phyloP scores from a whole-genome alignment of 2,797 vertebrate species.

The Alosa sapidissima region DNA sequence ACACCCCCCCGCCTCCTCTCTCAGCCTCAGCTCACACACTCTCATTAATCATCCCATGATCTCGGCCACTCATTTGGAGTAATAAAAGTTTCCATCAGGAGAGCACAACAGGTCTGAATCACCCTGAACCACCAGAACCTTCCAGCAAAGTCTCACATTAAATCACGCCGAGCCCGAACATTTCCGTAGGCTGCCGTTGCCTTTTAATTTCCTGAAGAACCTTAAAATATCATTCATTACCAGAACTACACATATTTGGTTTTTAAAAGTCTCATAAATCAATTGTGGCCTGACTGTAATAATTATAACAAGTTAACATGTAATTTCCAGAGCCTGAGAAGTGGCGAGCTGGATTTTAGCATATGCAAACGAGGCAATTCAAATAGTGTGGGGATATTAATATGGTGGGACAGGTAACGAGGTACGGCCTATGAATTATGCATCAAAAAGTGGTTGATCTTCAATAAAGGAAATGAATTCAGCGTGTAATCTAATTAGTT shows the following conservation, averaged over 20 bases:
- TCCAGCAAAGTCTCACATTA: conserved; percentile 99
- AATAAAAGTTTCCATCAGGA: conserved; percentile 99
- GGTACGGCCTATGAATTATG: conserved; percentile 99
- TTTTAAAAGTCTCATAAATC: conserved; percentile 99
- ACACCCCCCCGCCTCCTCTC: background rate
- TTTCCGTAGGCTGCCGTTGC: conserved; percentile 99
- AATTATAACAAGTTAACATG: conserved; percentile 99
- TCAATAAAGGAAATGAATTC: conserved; percentile 99
- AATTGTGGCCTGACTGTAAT: conserved; percentile 99
- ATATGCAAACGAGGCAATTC: conserved; percentile 99
- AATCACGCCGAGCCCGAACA: conserved; percentile 99
- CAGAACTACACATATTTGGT: conserved; percentile 99
- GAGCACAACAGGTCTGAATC: conserved; percentile 99
- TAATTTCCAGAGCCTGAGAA: conserved; percentile 98
- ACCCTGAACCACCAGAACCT: conserved; percentile 99
- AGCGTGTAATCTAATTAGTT: conserved; percentile 99
- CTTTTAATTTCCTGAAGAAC: conserved; percentile 99
- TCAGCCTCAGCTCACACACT: conserved; percentile 87
- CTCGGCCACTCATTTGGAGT: conserved; percentile 96
- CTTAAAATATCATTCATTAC: conserved; percentile 99
- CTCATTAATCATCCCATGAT: conserved; percentile 98
- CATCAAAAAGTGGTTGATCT: conserved; percentile 99
- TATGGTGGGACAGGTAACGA: conserved; percentile 99
- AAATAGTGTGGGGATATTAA: conserved; percentile 99
- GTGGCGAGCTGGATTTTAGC: conserved; percentile 94